Evolutionary conservation across 2,797 vertebrate species (phyloP).

Genomic region (Danionella dracula): DNA sequence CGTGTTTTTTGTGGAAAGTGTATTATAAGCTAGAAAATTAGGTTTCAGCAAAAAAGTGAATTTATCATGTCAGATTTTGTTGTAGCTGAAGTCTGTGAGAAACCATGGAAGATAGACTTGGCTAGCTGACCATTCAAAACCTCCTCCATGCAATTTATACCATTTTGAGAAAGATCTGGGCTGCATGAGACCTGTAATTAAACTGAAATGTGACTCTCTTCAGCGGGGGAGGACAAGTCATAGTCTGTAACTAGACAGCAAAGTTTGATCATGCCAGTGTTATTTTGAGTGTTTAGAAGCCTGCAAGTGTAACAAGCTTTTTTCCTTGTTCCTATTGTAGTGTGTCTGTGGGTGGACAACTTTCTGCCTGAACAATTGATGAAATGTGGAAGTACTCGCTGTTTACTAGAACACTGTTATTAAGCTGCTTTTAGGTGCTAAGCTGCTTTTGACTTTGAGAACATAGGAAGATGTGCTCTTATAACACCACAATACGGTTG

Average conservation of each 20-base stretch:
- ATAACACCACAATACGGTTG: background rate
- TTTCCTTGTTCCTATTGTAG: conserved; percentile 20
- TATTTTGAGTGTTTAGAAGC: background rate
- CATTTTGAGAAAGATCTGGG: conserved; percentile 70
- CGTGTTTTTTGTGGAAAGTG: no score
- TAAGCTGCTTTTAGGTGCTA: conserved; percentile 40
- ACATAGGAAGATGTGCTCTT: background rate
- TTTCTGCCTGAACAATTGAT: conserved; percentile 30
- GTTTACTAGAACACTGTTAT: conserved; percentile 32
- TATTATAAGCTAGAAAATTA: no score
- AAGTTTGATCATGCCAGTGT: background rate
- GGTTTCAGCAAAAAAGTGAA: no score
- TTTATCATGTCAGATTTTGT: conserved; percentile 35
- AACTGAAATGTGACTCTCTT: conserved; percentile 55
- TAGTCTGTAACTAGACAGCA: conserved; percentile 31
- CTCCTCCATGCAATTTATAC: conserved; percentile 68
- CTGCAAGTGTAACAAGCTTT: conserved; percentile 14
- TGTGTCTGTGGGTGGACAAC: conserved; percentile 32
- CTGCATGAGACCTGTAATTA: conserved; percentile 72
- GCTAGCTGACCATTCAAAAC: conserved; percentile 49
- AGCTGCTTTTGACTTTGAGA: conserved; percentile 21
- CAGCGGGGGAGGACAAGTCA: conserved; percentile 28
- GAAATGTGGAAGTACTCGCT: conserved; percentile 34
- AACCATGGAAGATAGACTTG: conserved; percentile 38
- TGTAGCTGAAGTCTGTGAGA: conserved; percentile 15